Evolutionary conservation across 2,797 vertebrate species (phyloP), one percentile per base, ranked within the genome.

Genomic region (Melanogrammus aeglefinus): DNA sequence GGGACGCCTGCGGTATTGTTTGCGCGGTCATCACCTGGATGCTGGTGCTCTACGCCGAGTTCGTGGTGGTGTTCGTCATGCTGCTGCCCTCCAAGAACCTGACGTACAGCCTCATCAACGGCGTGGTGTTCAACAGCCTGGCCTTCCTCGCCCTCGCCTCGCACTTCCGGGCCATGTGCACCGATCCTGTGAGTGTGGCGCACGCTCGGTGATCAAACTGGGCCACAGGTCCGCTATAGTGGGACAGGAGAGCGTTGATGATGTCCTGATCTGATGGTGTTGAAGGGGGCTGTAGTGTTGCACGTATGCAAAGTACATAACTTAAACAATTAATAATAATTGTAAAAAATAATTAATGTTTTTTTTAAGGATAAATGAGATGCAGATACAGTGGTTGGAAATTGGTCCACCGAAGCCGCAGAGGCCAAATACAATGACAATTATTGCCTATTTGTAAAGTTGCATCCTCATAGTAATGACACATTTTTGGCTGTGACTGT

Each of bases 61-160:
- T 99, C 6, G 98, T 99, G 82, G 98, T 99, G 90, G 85, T 99
- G 80, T 97, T 99, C 76, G 96, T 99, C 79, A 98, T 99, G 97
- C 94, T 99, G 87, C 86, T 99, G 77, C 97, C 98, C 73, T 96
- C 97, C 24, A 96, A 96, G 90, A 97, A 96, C 90, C 94, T 97
- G 78, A 90, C 91, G 35, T 99, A 99, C 93, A 97, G 96, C 85
- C 82, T 95, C 78, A 89, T 98, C 88, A 99, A 99, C 0, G 98
- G 97, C 74, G 91, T 93, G 1, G 79, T 99, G 81, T 99, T 99
- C 94, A 99, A 99, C 90, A 90, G 91, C 63, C 92, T 99, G 89
- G 96, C 96, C 85, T 98, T 99, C 91, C 90, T 99, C 7, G 98
- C 97, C 83, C 92, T 99, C 78, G 96, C 97, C 29, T 99, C 98